Evolutionary conservation across 2,113 vertebrate species (phyloP).

Genomic region (Toxotes chatareus): DNA sequence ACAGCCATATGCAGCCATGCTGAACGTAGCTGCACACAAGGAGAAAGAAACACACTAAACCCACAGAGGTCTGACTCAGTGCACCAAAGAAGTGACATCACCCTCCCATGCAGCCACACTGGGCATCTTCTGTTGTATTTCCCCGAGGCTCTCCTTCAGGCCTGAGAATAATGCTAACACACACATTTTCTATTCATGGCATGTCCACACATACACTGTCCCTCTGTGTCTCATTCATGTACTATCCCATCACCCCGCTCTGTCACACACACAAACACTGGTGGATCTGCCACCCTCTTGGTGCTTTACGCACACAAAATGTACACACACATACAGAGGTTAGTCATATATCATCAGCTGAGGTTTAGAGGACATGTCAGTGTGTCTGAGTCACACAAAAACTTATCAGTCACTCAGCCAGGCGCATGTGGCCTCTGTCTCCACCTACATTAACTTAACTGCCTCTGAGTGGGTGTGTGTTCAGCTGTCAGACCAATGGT

Average conservation of each 20-base stretch:
- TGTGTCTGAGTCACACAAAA: conserved; percentile 39
- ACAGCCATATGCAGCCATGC: neutral
- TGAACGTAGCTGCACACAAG: neutral
- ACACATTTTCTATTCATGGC: neutral
- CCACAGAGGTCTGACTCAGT: neutral
- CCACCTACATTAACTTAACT: conserved; percentile 19
- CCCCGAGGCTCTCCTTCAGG: conserved; percentile 14
- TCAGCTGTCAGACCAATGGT: neutral
- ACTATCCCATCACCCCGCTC: neutral
- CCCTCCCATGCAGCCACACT: conserved; percentile 2
- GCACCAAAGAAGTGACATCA: conserved; percentile 15
- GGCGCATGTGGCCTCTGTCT: conserved; percentile 33
- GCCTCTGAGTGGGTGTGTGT: conserved; percentile 14
- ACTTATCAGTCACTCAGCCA: conserved; percentile 46
- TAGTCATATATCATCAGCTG: conserved; percentile 39
- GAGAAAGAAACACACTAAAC: neutral
- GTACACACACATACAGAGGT: conserved; percentile 28
- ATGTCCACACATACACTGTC: neutral
- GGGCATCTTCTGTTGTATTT: conserved; percentile 10
- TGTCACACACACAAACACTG: neutral
- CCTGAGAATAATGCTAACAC: neutral
- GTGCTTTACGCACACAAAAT: conserved; percentile 16
- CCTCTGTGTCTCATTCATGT: conserved; percentile 13
- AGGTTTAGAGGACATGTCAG: conserved; percentile 56
- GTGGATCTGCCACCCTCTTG: conserved; percentile 2